Evolutionary conservation across 2,888 invertebrate genomes (phyloP).

Genomic region (Serripes groenlandicus): DNA sequence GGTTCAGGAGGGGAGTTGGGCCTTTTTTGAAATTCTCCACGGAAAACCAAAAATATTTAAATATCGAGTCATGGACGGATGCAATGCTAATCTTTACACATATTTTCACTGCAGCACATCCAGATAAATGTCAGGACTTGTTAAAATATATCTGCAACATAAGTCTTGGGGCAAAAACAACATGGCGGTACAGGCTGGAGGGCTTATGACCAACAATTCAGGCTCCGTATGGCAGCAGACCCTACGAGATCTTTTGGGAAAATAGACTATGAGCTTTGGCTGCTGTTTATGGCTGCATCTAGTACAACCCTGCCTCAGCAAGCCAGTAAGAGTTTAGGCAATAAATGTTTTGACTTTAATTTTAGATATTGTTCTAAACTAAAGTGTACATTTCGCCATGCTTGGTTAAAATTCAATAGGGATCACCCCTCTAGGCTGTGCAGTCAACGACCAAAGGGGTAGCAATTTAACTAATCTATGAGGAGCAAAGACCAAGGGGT

Average conservation of each 20-base stretch:
- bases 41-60: too few relatives aligned
- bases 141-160: not conserved
- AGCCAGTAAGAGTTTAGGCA: not conserved
- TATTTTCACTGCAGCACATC: not conserved
- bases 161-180: not conserved
- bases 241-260: not conserved
- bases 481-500: too few relatives aligned
- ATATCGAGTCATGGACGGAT: too few relatives aligned
- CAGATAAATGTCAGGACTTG: not conserved
- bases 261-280: conserved; percentile 1
- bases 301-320: not conserved
- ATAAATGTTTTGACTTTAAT: conserved; percentile 8
- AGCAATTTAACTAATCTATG: too few relatives aligned
- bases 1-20: too few relatives aligned
- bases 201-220: conserved; percentile 4
- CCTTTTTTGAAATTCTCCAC: too few relatives aligned
- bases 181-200: not conserved
- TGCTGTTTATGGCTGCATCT: not conserved
- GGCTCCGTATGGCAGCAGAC: not conserved
- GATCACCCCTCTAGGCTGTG: not conserved
- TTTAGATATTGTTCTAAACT: not conserved
- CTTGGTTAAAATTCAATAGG: not conserved
- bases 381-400: not conserved
- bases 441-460: too few relatives aligned
- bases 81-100: not conserved